These are phyloP conservation scores for Drosophila tanythrix DNA, from an alignment of 2,888 invertebrate genomes.

Conservation along the genomic window DNA sequence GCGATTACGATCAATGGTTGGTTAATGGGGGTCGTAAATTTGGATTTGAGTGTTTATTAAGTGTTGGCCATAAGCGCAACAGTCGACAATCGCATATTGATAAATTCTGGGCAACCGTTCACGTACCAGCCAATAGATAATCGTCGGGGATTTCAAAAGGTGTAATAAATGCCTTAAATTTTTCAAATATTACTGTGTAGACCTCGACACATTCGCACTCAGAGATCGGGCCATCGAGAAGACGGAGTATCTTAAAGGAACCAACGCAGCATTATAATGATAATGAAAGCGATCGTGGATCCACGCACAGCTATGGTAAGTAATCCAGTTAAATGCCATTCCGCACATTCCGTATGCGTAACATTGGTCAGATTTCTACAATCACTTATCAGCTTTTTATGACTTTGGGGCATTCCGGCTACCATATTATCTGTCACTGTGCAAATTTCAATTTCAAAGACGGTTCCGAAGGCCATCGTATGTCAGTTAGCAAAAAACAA, in stretches of 20 bases:
- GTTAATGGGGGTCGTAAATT: slow-evolving; percentile 57
- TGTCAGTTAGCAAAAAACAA: slow-evolving; percentile 21
- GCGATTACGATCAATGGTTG: slow-evolving; percentile 31
- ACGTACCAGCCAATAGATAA: slow-evolving; percentile 34
- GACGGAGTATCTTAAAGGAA: slow-evolving; percentile 90
- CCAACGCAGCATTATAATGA: slow-evolving; percentile 83
- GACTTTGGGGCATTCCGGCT: slow-evolving; percentile 13
- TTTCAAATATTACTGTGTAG: slow-evolving; percentile 63
- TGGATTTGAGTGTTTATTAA: slow-evolving; percentile 57
- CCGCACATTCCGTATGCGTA: slow-evolving; percentile 5
- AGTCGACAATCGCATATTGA: slow-evolving; percentile 35
- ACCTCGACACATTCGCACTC: slow-evolving; percentile 86
- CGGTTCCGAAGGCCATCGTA: slow-evolving; percentile 39
- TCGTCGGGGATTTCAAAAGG: slow-evolving; percentile 48
- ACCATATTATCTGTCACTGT: slow-evolving; percentile 15
- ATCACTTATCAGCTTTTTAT: slow-evolving; percentile 17
- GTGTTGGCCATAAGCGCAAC: slow-evolving; percentile 37
- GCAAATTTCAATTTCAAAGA: slow-evolving; percentile 30
- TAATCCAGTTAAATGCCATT: slow-evolving; percentile 2
- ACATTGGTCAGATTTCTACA: slow-evolving; percentile 19
- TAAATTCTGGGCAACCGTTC: slow-evolving; percentile 25
- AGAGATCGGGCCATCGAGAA: slow-evolving; percentile 89
- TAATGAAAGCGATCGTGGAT: slow-evolving; percentile 84
- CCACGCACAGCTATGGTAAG: slow-evolving; percentile 83
- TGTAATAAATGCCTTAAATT: slow-evolving; percentile 20